phyloP scores from a whole-genome alignment of 1,140 invertebrate species.

The Trissolcus basalis region DNA sequence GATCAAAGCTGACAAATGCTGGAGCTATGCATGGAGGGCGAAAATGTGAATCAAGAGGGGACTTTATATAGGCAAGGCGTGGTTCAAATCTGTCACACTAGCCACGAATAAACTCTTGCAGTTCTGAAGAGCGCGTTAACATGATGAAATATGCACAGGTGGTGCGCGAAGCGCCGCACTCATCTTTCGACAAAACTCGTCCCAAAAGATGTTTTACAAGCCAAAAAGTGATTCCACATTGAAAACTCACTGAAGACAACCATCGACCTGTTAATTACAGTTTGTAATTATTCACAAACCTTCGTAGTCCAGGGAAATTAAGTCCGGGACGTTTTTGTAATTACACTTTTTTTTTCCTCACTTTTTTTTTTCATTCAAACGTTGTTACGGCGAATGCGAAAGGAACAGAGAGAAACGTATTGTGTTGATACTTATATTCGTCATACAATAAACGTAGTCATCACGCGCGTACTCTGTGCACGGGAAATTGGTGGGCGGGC shows the following conservation, averaged over 20 bases:
- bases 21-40: constrained; percentile 57
- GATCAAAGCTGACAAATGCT: constrained; percentile 64
- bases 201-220: too few species aligned
- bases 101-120: constrained; percentile 70
- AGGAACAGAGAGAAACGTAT: constrained; percentile 28
- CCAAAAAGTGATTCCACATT: too few species aligned
- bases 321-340: background rate
- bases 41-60: constrained; percentile 53
- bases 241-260: too few species aligned
- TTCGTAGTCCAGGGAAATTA: background rate
- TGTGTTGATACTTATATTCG: constrained; percentile 53
- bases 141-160: constrained; percentile 59
- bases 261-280: too few species aligned
- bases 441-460: constrained; percentile 53
- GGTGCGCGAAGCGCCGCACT: constrained; percentile 22
- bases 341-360: constrained; percentile 17
- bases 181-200: background rate
- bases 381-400: constrained; percentile 2
- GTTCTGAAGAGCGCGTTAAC: constrained; percentile 48
- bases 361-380: constrained; percentile 29
- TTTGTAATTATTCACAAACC: too few species aligned
- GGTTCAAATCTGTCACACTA: constrained; percentile 76
- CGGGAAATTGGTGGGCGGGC: constrained; percentile 61
- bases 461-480: constrained; percentile 44
- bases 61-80: constrained; percentile 75